Conservation (phyloP, 1,140 invertebrate genomes). For the Pseudomyrmex sp. region DNA sequence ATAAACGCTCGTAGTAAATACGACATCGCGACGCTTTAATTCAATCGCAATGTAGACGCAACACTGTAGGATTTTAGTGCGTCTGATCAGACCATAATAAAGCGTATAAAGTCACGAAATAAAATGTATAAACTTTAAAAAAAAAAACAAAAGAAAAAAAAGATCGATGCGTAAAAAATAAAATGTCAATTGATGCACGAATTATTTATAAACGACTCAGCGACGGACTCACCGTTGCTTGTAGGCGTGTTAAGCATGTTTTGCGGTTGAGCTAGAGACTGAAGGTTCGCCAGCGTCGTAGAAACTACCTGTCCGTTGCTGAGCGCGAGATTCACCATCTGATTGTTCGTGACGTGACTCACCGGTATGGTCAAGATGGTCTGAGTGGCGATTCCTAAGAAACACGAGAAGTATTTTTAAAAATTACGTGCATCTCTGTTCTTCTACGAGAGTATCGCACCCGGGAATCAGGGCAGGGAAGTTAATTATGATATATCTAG, state of each 20-base stretch:
- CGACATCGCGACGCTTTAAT: constrained; percentile 13
- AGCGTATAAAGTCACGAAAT: neutral
- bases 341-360: constrained; percentile 92
- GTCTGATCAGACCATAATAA: neutral
- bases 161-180: no score
- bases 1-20: constrained; percentile 23
- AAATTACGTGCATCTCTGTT: neutral
- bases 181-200: no score
- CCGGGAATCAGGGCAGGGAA: neutral
- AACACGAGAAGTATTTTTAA: constrained; percentile 31
- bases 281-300: constrained; percentile 93
- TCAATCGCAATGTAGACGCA: constrained; percentile 15
- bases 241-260: constrained; percentile 87
- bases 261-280: constrained; percentile 91
- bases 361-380: constrained; percentile 97
- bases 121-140: neutral
- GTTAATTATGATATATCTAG: constrained; percentile 48
- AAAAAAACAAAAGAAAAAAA: no score
- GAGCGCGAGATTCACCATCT: constrained; percentile 92
- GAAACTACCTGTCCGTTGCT: constrained; percentile 94
- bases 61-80: neutral
- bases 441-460: no score
- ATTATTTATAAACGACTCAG: neutral
- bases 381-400: constrained; percentile 94
- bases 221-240: constrained; percentile 82